These are phyloP conservation scores for Takifugu rubripes DNA, from an alignment of 2,797 vertebrate genomes.

Conservation along the genomic window DNA sequence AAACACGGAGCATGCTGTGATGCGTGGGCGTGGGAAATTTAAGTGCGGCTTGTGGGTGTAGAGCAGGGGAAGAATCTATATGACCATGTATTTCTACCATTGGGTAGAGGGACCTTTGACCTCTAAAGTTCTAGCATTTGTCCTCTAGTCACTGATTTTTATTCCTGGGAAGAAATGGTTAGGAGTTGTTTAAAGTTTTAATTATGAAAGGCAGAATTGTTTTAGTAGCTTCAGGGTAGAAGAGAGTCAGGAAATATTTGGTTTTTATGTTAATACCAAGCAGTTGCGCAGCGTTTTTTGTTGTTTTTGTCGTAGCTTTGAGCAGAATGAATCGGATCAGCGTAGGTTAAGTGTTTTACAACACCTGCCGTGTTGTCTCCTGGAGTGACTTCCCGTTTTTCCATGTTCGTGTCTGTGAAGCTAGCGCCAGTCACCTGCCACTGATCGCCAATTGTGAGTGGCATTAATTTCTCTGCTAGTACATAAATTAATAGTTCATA, in stretches of 20 bases:
- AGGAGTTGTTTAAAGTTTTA: too few relatives aligned
- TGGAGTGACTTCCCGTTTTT: conserved; percentile 23
- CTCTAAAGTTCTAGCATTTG: too few relatives aligned
- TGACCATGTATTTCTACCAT: not conserved
- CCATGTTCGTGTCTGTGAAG: conserved; percentile 23
- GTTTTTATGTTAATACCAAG: not conserved
- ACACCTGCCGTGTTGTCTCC: conserved; percentile 28
- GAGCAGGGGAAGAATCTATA: not conserved
- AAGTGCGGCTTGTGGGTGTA: conserved; percentile 19
- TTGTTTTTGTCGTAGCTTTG: conserved; percentile 13
- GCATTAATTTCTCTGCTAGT: conserved; percentile 73
- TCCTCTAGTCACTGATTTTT: too few relatives aligned
- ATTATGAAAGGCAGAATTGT: too few relatives aligned
- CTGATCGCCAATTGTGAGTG: conserved; percentile 66
- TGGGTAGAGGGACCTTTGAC: too few relatives aligned
- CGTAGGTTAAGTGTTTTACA: conserved; percentile 24
- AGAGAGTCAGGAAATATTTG: not conserved
- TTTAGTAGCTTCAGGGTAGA: not conserved
- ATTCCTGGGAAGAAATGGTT: too few relatives aligned
- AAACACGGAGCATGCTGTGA: conserved; percentile 49
- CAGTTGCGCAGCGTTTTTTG: too few relatives aligned
- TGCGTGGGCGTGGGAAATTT: conserved; percentile 63
- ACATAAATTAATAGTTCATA: conserved; percentile 79
- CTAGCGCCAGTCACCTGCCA: conserved; percentile 45
- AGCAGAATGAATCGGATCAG: conserved; percentile 32